phyloP scores from a whole-genome alignment of 2,888 invertebrate species.

The Calameuta filiformis region DNA sequence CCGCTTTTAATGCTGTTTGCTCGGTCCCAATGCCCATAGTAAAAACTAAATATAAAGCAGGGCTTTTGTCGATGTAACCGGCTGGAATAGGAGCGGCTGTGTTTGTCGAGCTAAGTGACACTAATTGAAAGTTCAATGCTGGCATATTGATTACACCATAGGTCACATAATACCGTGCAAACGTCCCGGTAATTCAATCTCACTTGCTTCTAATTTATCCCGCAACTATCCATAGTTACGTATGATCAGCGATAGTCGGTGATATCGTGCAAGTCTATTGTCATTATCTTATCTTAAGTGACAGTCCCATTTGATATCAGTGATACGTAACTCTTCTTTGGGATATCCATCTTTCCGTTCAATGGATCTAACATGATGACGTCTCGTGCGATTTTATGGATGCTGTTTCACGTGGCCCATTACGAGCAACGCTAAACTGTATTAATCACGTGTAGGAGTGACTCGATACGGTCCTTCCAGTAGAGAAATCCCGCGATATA shows the following conservation, averaged over 20 bases:
- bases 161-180: slow-evolving; percentile 45
- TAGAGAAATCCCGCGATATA: background rate
- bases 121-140: slow-evolving; percentile 63
- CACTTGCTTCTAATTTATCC: slow-evolving; percentile 46
- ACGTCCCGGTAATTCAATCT: slow-evolving; percentile 50
- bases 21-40: slow-evolving; percentile 4
- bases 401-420: no score
- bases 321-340: background rate
- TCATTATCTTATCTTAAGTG: background rate
- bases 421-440: background rate
- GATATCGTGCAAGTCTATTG: background rate
- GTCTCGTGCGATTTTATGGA: no score
- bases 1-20: slow-evolving; percentile 7
- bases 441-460: background rate
- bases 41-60: slow-evolving; percentile 22
- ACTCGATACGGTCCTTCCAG: background rate
- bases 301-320: background rate
- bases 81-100: slow-evolving; percentile 55
- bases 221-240: background rate
- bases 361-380: background rate
- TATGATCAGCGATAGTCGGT: background rate
- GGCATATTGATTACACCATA: slow-evolving; percentile 57
- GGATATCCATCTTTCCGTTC: background rate
- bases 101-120: slow-evolving; percentile 63
- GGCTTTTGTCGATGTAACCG: slow-evolving; percentile 24